These are phyloP conservation scores for Malurus leucopterus DNA, from an alignment of 2,797 vertebrate species.

Conservation along the genomic window DNA sequence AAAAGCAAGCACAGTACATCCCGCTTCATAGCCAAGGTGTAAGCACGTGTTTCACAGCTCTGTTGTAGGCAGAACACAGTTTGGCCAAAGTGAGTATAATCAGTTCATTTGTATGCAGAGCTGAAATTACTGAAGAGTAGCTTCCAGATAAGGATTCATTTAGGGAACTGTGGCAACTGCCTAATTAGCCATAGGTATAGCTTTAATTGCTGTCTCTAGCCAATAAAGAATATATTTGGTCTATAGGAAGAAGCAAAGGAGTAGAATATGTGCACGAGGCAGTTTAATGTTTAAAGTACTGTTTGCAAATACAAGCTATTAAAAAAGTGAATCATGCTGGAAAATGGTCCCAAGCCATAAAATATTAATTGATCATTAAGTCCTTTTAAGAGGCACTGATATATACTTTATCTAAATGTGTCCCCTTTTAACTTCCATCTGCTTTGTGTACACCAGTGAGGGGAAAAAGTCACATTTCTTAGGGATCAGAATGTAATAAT, in stretches of 20 bases:
- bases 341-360: constrained; percentile 14
- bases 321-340: not conserved
- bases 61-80: not conserved
- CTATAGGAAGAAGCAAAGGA: not conserved
- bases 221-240: not conserved
- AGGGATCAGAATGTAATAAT: not conserved
- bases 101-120: not conserved
- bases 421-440: not conserved
- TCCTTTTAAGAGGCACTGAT: not conserved
- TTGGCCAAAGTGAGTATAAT: not conserved
- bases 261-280: not conserved
- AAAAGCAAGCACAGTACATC: not conserved
- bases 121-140: not conserved
- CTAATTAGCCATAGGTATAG: constrained; percentile 23
- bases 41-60: not conserved
- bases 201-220: not conserved
- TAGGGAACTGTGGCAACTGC: not conserved
- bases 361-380: constrained; percentile 40
- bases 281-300: constrained; percentile 28
- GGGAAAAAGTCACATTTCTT: not conserved
- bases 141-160: not conserved
- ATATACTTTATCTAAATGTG: not conserved
- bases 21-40: not conserved
- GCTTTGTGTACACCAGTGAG: not conserved
- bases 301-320: constrained; percentile 24